Conservation (phyloP, 2,888 invertebrate species). For the Lasius platythorax region DNA sequence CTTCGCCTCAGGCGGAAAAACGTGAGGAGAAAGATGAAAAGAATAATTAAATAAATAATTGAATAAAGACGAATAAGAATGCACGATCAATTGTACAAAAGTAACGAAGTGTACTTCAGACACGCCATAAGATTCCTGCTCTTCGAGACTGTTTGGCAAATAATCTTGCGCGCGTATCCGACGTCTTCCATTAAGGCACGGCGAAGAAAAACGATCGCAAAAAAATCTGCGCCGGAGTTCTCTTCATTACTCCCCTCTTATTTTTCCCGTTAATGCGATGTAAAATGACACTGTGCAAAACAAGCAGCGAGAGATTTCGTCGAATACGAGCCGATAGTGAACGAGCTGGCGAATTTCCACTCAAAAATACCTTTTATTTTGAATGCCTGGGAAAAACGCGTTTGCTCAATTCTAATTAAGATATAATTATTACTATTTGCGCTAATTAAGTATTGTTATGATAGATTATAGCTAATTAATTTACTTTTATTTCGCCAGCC, state of each 20-base stretch:
- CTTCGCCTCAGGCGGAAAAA: neutral
- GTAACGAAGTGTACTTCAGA: slow-evolving; percentile 39
- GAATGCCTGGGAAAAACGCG: neutral
- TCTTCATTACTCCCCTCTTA: slow-evolving; percentile 42
- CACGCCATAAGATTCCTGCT: slow-evolving; percentile 42
- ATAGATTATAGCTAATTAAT: neutral
- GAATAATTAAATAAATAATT: slow-evolving; percentile 41
- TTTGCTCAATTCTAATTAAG: neutral
- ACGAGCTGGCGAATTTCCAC: neutral
- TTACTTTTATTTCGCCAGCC: neutral
- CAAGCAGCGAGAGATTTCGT: slow-evolving; percentile 14
- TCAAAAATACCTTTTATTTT: neutral
- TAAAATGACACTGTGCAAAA: slow-evolving; percentile 41
- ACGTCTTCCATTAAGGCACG: slow-evolving; percentile 27
- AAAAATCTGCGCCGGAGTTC: slow-evolving; percentile 42
- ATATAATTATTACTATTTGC: neutral
- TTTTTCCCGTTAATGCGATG: slow-evolving; percentile 44
- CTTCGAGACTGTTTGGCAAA: slow-evolving; percentile 32
- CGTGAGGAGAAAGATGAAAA: neutral
- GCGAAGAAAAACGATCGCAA: slow-evolving; percentile 42
- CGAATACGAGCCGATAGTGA: neutral
- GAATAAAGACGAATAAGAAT: slow-evolving; percentile 33
- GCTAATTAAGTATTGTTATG: neutral
- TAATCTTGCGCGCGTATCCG: slow-evolving; percentile 20
- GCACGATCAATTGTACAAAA: neutral